Evolutionary conservation across 1,140 invertebrate genomes (phyloP), one percentile per base, ranked within the genome.

Genomic region (Platorchestia sp.): DNA sequence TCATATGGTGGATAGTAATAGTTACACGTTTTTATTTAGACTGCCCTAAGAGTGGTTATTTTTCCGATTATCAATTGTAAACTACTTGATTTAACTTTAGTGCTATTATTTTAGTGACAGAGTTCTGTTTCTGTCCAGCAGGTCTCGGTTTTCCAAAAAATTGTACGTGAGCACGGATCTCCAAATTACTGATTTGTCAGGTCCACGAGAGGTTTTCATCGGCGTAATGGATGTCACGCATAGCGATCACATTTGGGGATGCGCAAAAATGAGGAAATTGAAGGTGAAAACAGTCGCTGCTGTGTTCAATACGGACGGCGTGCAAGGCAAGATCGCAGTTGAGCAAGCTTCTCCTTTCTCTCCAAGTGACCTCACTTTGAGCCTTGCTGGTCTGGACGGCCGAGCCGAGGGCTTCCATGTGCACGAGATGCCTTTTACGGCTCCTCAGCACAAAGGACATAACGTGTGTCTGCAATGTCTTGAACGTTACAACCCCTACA

Each of bases 161-260:
- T 45, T 96, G 45, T 96, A 96, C 95, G 44, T 95, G 41, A 95
- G 95, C 53, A 95, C 96, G 27, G 95, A 95, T 7, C 59, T 96
- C 41, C 87, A 87, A 14, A 95, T 97, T 98, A 97, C 97, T 98
- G 95, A 98, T 98, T 95, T 98, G 98, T 96, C 98, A 97, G 43
- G 98, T 98, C 97, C 98, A 14, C 96, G 99, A 91, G 98, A 98
- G 91, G 97, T 99, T 22, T 99, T 99, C 97, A 97, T 99, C 42
- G 98, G 99, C 19, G 97, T 99, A 36, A 99, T 98, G 97, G 99
- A 99, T 96, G 98, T 98, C 95, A 98, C 98, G 87, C 98, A 99
- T 97, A 97, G 98, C 0, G 98, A 99, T 96, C 98, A 98, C 89
- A 98, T 98, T 97, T 97, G 99, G 96, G 98, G 98, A 0, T 99